phyloP scores from a whole-genome alignment of 2,888 invertebrate genomes.

The Harpalus rufipes region DNA sequence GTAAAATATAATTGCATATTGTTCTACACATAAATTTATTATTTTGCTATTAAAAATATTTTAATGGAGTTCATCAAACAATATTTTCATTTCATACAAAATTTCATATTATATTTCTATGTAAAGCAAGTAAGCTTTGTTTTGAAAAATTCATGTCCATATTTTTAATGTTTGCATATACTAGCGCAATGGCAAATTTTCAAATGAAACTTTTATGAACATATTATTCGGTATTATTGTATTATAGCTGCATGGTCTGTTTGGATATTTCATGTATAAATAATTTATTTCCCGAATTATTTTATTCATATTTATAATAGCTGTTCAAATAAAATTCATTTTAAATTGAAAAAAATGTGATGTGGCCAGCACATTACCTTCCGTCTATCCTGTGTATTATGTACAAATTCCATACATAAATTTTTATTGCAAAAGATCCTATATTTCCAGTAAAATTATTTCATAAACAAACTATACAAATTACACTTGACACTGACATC shows the following conservation, averaged over 20 bases:
- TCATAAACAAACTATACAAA: too few relatives aligned
- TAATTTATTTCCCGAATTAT: neutral
- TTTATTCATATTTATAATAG: neutral
- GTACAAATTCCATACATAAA: too few relatives aligned
- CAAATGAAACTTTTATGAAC: neutral
- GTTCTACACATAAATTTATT: neutral
- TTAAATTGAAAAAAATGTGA: too few relatives aligned
- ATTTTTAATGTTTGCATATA: neutral
- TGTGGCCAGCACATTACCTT: too few relatives aligned
- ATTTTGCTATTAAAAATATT: neutral
- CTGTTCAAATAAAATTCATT: too few relatives aligned
- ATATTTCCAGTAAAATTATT: too few relatives aligned
- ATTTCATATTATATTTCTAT: neutral
- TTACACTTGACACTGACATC: too few relatives aligned
- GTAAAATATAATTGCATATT: constrained; percentile 13
- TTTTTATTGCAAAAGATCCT: too few relatives aligned
- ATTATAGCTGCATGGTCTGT: neutral
- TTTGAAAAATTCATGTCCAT: neutral
- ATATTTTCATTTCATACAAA: neutral
- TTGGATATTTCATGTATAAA: neutral
- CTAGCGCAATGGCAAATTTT: neutral
- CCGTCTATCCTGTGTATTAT: too few relatives aligned
- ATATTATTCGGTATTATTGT: neutral
- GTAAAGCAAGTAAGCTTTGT: neutral
- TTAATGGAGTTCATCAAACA: neutral